Base-by-base conservation (phyloP, 2,888 invertebrate species). In the Desoria tigrina region DNA sequence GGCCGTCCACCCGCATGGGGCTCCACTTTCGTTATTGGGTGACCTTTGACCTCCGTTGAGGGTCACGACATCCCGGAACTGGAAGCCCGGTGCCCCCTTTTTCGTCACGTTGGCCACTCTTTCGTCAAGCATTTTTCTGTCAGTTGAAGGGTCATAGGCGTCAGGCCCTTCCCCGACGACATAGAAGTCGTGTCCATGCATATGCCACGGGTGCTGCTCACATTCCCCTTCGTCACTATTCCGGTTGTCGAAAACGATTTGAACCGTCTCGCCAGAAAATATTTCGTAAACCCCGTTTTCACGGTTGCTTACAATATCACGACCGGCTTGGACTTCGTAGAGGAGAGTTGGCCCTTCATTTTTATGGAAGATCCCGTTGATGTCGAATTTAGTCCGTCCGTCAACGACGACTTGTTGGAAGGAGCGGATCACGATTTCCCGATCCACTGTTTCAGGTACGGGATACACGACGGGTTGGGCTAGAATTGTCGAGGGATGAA, bases 181-280 rank as follows among this genome's bases (percentile, higher is more conserved):
- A 24, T 65, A 66, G 53, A 71, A 71, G 1, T 65, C 60, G 50
- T 71, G 70, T 16, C 73, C 73, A 23, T 71, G 73, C 14, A 71
- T 37, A 61, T 73, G 71, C 65, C 68, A 66, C 18, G 73, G 73
- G 58, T 73, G 73, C 57, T 73, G 65, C 28, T 69, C 60, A 53
- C 73, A 73, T 11, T 65, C 64, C 21, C 66, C 66, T 28, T 69
- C 71, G 42, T 73, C 73, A 65, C 65, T 65, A 11, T 66, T 55
- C 14, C 65, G 32, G 45, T 73, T 73, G 39, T 69, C 63, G 28
- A 73, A 73, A 16, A 73, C 45, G 18, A 73, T 73, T 23, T 73
- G 71, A 6, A 73, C 62, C 42, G 27, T 50, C 42, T 71, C 59
- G 1, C 68, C 70, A 11, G 65, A 32, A 2, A 50, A 23, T 24